Conservation (phyloP, 2,113 vertebrate species). For the Sisor rabdophorus region DNA sequence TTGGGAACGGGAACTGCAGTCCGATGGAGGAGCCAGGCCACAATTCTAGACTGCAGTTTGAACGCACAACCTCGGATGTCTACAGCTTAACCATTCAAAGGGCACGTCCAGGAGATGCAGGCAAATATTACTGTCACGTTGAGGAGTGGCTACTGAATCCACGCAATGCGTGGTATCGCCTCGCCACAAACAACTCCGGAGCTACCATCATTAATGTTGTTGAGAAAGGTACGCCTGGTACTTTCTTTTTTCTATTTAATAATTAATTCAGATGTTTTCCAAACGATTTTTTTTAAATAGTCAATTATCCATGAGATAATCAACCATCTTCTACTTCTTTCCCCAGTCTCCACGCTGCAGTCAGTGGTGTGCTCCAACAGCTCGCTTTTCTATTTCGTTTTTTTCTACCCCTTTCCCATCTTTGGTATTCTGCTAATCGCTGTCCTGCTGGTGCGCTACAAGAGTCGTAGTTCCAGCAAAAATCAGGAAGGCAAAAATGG, state of each 20-base stretch:
- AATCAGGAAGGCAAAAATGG: constrained; percentile 95
- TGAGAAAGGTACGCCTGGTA: constrained; percentile 71
- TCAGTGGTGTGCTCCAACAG: constrained; percentile 91
- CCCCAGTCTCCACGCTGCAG: constrained; percentile 81
- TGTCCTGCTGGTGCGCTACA: constrained; percentile 90
- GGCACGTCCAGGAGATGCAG: constrained; percentile 71
- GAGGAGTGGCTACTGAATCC: constrained; percentile 93
- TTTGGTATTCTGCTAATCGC: constrained; percentile 93
- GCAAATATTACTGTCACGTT: constrained; percentile 87
- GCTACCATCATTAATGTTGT: constrained; percentile 77
- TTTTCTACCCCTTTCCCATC: constrained; percentile 98
- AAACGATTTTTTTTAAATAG: background rate
- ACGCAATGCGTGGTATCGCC: constrained; percentile 83
- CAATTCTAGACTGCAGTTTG: constrained; percentile 82
- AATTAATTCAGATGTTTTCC: background rate
- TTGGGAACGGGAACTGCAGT: constrained; percentile 79
- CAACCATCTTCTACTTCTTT: constrained; percentile 15
- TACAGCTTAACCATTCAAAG: constrained; percentile 86
- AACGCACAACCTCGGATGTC: constrained; percentile 77
- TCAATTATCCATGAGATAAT: background rate
- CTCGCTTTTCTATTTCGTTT: constrained; percentile 95
- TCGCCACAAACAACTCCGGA: constrained; percentile 85
- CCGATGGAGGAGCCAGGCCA: constrained; percentile 72
- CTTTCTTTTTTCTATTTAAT: background rate
- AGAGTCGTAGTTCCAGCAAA: constrained; percentile 85